A percentile compares a stretch with the other conserved stretches of the same genome.
These are phyloP conservation scores for Agonum fuliginosum DNA, from an alignment of 2,888 invertebrate species.

Conservation along the genomic window DNA sequence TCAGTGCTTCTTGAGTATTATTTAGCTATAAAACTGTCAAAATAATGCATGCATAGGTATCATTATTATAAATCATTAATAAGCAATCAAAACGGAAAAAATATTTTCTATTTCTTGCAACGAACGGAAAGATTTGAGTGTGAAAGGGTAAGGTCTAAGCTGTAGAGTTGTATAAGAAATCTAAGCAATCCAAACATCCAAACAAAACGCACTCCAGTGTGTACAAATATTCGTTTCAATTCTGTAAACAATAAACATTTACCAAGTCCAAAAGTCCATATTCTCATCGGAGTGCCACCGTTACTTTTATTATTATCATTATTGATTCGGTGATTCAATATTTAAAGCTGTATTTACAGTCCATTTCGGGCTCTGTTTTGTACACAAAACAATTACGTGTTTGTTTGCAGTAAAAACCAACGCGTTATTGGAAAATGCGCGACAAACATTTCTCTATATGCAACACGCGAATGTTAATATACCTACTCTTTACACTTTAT, in stretches of 20 bases:
- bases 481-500: conserved; percentile 42
- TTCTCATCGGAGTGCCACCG: conserved; percentile 51
- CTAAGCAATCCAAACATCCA: not conserved
- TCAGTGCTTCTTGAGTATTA: no score
- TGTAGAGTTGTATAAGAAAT: conserved; percentile 38
- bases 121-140: no score
- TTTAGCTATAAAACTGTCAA: no score
- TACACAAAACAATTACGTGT: conserved; percentile 58
- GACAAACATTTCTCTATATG: conserved; percentile 42
- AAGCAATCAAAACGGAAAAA: no score
- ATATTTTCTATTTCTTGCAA: no score
- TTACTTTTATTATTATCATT: conserved; percentile 59
- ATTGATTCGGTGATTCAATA: conserved; percentile 59
- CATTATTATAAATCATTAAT: no score
- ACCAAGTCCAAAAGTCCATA: conserved; percentile 53
- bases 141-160: no score
- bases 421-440: conserved; percentile 51
- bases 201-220: conserved; percentile 15
- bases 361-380: conserved; percentile 58
- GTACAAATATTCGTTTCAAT: conserved; percentile 40
- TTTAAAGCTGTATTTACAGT: conserved; percentile 59
- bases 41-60: no score
- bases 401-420: conserved; percentile 58
- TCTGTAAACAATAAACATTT: conserved; percentile 51
- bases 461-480: conserved; percentile 31